Evolutionary conservation across 2,113 vertebrate genomes (phyloP), one percentile per base, ranked within the genome.

Genomic region (Colinus virginianus): DNA sequence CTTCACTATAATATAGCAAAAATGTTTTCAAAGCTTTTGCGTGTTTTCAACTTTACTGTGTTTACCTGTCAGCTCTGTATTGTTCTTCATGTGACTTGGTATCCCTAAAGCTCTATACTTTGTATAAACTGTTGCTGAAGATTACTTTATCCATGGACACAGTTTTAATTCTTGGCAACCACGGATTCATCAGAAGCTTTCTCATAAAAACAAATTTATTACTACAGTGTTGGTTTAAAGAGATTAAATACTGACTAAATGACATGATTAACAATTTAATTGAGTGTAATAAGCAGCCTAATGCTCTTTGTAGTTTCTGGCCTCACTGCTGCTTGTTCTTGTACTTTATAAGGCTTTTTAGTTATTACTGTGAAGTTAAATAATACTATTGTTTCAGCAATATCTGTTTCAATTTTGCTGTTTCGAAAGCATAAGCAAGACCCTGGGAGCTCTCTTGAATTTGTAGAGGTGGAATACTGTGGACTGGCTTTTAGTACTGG

Each of bases 201-300:
- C 71, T 75, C 89, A 91, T 70, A 83, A 89, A 92, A 90, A 9
- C 21, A n/a, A 87, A 85, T 81, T 63, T 92, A 83, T 85, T 91
- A 83, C 56, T 59, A 19, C 49, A 68, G 23, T 43, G 82, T 38
- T 94, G 49, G 22, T 79, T 93, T 91, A 83, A 87, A 89, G 61
- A 74, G 51, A 94, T 75, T 85, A 83, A 93, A 86, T 90, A 74
- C 28, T 36, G 61, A 87, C 15, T 32, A n/a, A 34, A n/a, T n/a
- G 72, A 77, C n/a, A 13, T 58, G 46, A 91, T 92, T 87, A 92
- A 67, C 78, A 90, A 34, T 85, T 88, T 79, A 96, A 94, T 38
- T 84, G 74, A 61, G 43, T 61, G 22, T 91, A 85, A 85, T 63
- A 93, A 51, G 85, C 82, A 85, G 36, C 68, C 59, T 67, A 46